Evolutionary conservation across 2,888 invertebrate genomes (phyloP), one percentile per base, ranked within the genome.

Genomic region (Athalia cordata): DNA sequence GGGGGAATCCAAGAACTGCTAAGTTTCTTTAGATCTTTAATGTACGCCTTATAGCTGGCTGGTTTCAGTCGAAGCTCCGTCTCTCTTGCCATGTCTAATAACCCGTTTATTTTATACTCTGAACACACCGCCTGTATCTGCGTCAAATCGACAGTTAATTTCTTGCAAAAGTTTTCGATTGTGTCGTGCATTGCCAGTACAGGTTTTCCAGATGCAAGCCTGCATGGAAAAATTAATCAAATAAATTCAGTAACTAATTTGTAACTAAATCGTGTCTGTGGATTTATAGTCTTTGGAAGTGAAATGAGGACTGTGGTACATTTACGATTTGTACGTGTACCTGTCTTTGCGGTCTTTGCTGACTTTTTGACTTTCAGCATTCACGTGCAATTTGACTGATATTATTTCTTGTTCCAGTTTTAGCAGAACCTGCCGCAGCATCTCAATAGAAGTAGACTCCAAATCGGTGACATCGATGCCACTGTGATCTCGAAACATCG

Each of bases 21-120:
- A 47, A 72, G 7, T 72, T 59, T 72, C 59, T 72, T 59, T 0
- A 72, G 47, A 59, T 72, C 72, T 47, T 59, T 45, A 9, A 13
- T 52, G 57, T 72, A 72, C 9, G 57, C 43, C 6, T 59, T 72
- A 13, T 72, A 72, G 5, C 49, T 47, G 47, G 59, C 57, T 8
- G 72, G 57, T 45, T 72, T 49, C n/a, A 59, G 52, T 3, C 72
- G 45, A n/a, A 59, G 47, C n/a, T 59, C 47, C 4, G 13, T 9
- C 43, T 72, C 72, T 47, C 47, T 72, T 47, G 57, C 72, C 59
- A 72, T 59, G 59, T 72, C 72, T 15, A 72, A 72, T 47, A 45
- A 47, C 13, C 47, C 45, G 9, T 9, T 13, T 43, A 72, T 59
- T 59, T 13, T 72, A 8, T 72, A n/a, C 57, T 72, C 72, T 47